Evolutionary conservation across 2,888 invertebrate species (phyloP).

Genomic region (Hirtodrosophila confusa): DNA sequence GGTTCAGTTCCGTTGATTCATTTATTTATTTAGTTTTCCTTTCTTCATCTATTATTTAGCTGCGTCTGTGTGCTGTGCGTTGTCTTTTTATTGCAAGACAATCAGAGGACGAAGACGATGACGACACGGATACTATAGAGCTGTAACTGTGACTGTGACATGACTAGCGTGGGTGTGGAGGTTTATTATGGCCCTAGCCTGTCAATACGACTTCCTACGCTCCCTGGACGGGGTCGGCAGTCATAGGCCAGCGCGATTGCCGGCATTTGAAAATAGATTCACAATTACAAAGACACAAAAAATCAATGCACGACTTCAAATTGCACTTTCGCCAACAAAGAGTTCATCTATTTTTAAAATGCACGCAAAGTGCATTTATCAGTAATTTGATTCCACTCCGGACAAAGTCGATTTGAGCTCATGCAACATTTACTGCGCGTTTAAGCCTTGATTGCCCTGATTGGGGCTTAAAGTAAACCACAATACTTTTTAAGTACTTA

Average conservation of each 20-base stretch:
- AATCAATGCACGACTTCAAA: constrained; percentile 25
- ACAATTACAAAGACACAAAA: constrained; percentile 32
- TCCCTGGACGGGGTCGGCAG: constrained; percentile 24
- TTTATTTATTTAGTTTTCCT: constrained; percentile 78
- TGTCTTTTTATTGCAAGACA: constrained; percentile 61
- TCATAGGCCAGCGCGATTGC: constrained; percentile 25
- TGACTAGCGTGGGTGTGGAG: not conserved
- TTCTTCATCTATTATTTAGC: constrained; percentile 71
- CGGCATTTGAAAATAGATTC: constrained; percentile 25
- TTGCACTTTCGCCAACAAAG: constrained; percentile 49
- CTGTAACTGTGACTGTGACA: not conserved
- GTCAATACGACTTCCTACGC: constrained; percentile 4
- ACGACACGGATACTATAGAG: constrained; percentile 13
- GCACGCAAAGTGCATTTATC: constrained; percentile 63
- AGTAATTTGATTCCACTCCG: constrained; percentile 52
- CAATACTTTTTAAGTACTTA: constrained; percentile 20
- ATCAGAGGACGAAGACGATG: constrained; percentile 38
- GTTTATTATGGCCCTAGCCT: constrained; percentile 8
- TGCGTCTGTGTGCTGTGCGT: constrained; percentile 44
- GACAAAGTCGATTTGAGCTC: constrained; percentile 33
- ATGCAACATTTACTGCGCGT: constrained; percentile 48
- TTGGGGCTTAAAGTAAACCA: constrained; percentile 58
- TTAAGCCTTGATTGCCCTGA: constrained; percentile 59
- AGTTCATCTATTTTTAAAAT: constrained; percentile 59
- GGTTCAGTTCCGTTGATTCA: constrained; percentile 61